Evolutionary conservation across 2,888 invertebrate genomes (phyloP).

Genomic region (Melinopterus prodromus): DNA sequence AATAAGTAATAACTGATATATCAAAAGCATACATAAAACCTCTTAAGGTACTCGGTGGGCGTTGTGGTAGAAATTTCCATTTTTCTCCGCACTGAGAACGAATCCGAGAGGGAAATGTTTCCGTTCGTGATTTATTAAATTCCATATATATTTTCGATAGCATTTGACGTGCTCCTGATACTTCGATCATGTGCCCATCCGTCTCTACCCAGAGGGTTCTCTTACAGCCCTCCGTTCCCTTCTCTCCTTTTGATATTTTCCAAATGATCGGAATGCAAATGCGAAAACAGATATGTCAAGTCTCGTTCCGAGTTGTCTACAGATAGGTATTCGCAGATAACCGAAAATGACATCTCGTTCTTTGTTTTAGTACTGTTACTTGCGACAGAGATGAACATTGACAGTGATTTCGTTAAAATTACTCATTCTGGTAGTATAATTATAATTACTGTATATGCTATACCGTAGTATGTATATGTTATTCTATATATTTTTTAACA

Average conservation of each 20-base stretch:
- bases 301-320: not conserved
- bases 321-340: not conserved
- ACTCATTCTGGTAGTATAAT: too few relatives aligned
- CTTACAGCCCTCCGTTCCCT: not conserved
- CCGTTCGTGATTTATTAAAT: not conserved
- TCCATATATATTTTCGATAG: not conserved
- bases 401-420: not conserved
- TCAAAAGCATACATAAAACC: not conserved
- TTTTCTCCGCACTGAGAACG: not conserved
- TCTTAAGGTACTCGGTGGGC: not conserved
- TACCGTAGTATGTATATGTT: too few relatives aligned
- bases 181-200: not conserved
- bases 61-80: not conserved
- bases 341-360: not conserved
- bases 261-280: constrained; percentile 4
- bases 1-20: not conserved
- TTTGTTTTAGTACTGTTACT: not conserved
- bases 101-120: not conserved
- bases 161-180: not conserved
- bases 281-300: not conserved
- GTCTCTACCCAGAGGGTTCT: not conserved
- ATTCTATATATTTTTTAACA: too few relatives aligned
- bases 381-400: not conserved
- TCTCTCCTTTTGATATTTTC: not conserved
- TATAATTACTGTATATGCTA: too few relatives aligned